phyloP scores from a whole-genome alignment of 2,888 invertebrate genomes.

The Agrotis segetum region DNA sequence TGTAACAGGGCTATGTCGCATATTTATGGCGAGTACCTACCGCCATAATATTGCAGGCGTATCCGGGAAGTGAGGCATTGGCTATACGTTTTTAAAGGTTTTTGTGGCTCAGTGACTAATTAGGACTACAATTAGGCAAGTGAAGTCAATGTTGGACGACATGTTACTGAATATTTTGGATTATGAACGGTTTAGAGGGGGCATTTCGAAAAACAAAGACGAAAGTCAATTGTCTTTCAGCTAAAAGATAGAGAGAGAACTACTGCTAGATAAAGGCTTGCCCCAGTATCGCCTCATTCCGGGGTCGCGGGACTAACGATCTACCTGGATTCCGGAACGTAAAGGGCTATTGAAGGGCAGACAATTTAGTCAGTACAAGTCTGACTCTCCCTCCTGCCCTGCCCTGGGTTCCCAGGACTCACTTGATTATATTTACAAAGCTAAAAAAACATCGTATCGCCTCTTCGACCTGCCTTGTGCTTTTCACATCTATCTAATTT shows the following conservation, averaged over 20 bases:
- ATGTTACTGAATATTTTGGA: constrained; percentile 33
- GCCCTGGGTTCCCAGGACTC: too few species aligned
- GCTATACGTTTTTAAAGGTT: constrained; percentile 69
- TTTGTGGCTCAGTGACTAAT: constrained; percentile 66
- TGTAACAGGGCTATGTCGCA: constrained; percentile 27
- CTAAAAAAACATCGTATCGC: too few species aligned
- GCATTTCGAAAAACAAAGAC: background rate
- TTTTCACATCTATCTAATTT: too few species aligned
- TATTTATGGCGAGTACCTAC: constrained; percentile 39
- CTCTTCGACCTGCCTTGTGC: too few species aligned
- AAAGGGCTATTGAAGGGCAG: too few species aligned
- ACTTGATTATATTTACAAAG: too few species aligned
- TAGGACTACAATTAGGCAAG: constrained; percentile 70
- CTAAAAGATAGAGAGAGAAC: background rate
- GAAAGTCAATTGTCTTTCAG: background rate
- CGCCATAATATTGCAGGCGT: constrained; percentile 64
- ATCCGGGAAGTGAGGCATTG: constrained; percentile 73
- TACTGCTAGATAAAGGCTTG: background rate
- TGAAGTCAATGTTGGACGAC: constrained; percentile 60
- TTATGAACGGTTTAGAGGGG: constrained; percentile 47
- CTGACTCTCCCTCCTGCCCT: too few species aligned
- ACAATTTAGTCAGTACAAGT: too few species aligned
- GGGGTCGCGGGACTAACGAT: too few species aligned
- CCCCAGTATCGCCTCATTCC: too few species aligned
- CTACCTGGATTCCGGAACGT: too few species aligned